A percentile compares a stretch with the other conserved stretches of the same genome.
Evolutionary conservation across 2,113 vertebrate species (phyloP).

Genomic region (Blennius ocellaris): DNA sequence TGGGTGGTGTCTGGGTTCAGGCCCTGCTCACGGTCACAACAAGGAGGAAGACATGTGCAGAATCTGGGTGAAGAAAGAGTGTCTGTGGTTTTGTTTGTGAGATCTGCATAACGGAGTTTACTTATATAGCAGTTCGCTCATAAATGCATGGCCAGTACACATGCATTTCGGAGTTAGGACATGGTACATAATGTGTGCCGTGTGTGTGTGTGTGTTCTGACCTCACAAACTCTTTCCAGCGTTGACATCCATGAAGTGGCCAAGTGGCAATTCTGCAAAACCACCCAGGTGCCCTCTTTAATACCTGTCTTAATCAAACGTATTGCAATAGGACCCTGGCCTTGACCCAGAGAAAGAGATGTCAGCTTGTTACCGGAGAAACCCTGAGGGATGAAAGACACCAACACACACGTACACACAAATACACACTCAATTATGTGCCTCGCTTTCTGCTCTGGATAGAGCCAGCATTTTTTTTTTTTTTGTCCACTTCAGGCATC

Average conservation of each 20-base stretch:
- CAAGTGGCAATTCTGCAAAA: conserved; percentile 93
- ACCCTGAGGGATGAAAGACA: conserved; percentile 76
- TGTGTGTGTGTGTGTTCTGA: conserved; percentile 49
- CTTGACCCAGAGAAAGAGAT: conserved; percentile 92
- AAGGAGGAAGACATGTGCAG: not conserved
- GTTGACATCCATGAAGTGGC: conserved; percentile 93
- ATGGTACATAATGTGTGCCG: not conserved
- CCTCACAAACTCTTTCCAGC: conserved; percentile 92
- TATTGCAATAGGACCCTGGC: conserved; percentile 92
- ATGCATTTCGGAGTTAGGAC: too few relatives aligned
- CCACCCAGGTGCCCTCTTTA: conserved; percentile 91
- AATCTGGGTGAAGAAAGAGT: not conserved
- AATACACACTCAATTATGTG: conserved; percentile 7
- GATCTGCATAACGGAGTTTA: too few relatives aligned
- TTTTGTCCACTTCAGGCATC: conserved; percentile 11
- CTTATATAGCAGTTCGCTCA: too few relatives aligned
- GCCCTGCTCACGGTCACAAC: conserved; percentile 77
- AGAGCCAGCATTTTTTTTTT: not conserved
- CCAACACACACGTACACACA: not conserved
- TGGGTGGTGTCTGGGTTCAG: conserved; percentile 88
- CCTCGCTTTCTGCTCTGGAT: not conserved
- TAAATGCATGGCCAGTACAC: too few relatives aligned
- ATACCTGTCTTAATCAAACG: conserved; percentile 87
- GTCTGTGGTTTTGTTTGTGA: not conserved
- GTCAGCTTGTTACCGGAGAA: conserved; percentile 87